Base-by-base conservation (phyloP, 2,888 invertebrate species). In the Alcis repandata region DNA sequence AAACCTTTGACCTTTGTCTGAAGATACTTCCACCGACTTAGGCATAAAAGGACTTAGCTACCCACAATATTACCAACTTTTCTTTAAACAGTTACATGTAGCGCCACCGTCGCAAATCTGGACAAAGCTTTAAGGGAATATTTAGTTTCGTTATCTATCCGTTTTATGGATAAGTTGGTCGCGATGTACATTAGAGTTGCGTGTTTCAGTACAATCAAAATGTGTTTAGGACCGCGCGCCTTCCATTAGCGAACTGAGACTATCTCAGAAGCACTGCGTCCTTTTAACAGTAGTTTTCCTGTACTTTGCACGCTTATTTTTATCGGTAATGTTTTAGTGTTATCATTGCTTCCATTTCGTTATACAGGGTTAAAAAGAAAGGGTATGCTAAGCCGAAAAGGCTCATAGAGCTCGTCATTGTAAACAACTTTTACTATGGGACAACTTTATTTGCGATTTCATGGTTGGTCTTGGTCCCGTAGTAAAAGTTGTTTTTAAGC, bases 101-200 rank as follows among this genome's bases (percentile, higher is more conserved):
- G 48, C n/a, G 48, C 6, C 1, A 48, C 11, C 4, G 13, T 32
- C 8, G 48, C 2, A 6, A 9, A 32, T 49, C 1, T 15, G 4
- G 4, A 4, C 13, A 17, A 48, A 19, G 8, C 15, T 48, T 10
- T n/a, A 27, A 27, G 15, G 15, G 8, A 7, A 9, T 15, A 8
- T 27, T 32, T 27, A 27, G 15, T 15, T 17, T 11, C 0, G 8
- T 17, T 1, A 32, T 32, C 32, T 36, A 2, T 20, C 51, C 19
- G 20, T n/a, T 36, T 3, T 20, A 2, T 0, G 36, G 0, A n/a
- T 51, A 20, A 9, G 8, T 38, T 51, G 13, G 40, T 75, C 57
- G 72, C 73, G 68, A 73, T 71, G 72, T 68, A 69, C 70, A 63
- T 63, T 62, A 70, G 70, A 71, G 69, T 79, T 72, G 69, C 64